Base-by-base conservation (phyloP, 2,888 invertebrate genomes). In the Lasius fuliginosus region DNA sequence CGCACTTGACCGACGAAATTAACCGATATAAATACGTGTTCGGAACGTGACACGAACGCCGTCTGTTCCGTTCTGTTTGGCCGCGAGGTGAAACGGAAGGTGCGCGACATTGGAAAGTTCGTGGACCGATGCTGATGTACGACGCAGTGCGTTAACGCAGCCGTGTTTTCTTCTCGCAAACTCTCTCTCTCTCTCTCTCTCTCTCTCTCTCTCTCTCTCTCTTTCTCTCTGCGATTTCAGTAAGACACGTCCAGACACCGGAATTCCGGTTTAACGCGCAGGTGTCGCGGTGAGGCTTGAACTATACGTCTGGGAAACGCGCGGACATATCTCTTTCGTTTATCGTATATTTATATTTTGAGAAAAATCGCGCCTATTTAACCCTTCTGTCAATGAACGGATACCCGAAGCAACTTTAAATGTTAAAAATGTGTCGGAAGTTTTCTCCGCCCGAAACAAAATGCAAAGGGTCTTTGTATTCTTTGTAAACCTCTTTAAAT, bases 91-190 rank as follows among this genome's bases (percentile, higher is more conserved):
- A 67, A 79, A 79, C 68, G 71, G 46, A 42, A 79, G 71, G 33
- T 69, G 77, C 83, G 46, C 69, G 87, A 86, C 68, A 86, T 83
- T 88, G 84, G 88, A 88, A 88, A 88, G 86, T 88, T 67, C 67
- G 65, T 12, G 53, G 76, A 74, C 67, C 68, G 58, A 83, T 74
- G 82, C 56, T 84, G 86, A 86, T 84, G 84, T 62, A 73, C 71
- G 71, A 53, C 42, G 27, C 42, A 46, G 15, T 46, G 40, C 77
- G n/a, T 62, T 60, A 68, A 58, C 60, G 64, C n/a, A 62, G 49
- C 65, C 42, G 46, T 15, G 30, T 64, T 83, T 88, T 85, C 85
- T 84, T 69, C 40, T 40, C n/a, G 23, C 46, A 27, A 30, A 30
- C 58, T 40, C 60, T 27, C 30, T 60, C 62, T 23, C 58, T 23